Evolutionary conservation across 2,888 invertebrate species (phyloP), one percentile per base, ranked within the genome.

Genomic region (Masnerella sp.): DNA sequence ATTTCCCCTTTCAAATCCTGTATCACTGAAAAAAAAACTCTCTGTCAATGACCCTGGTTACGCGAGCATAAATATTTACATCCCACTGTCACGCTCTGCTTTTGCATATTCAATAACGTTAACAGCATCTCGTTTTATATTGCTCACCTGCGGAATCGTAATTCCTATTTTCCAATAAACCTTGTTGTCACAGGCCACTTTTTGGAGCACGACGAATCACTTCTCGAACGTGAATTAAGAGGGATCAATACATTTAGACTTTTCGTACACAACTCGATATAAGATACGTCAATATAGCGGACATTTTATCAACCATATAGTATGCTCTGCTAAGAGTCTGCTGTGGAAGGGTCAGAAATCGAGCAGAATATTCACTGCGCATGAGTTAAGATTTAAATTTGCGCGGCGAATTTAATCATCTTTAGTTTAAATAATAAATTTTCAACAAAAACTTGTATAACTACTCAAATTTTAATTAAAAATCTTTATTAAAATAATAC

Each of bases 251-350:
- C 12, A 20, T 15, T 22, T 25, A 32, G 45, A 32, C 9, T 9
- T 58, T 22, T 58, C 32, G 11, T 36, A 36, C 17, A 58, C 45
- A 36, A 14, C 18, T 15, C 20, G 28, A 45, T 58, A 45, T 43
- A 56, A 20, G 15, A 56, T 36, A 58, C 45, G 58, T 58, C 58
- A 58, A 58, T 58, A 45, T 58, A 58, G 58, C 58, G 58, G 58
- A 58, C 58, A 58, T 58, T 58, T 58, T 58, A 58, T 45, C 58
- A 17, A 36, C 9, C 45, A 42, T 45, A 42, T 22, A 25, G 22
- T 45, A 36, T 34, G 28, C 56, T 58, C 7, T 2, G 14, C 9
- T 8, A 17, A 42, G 42, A 56, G 42, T 42, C 42, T 42, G 56
- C 30, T 56, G 14, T 14, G 15, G 9, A 25, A 40, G 54, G 32